Base-by-base conservation (phyloP, 2,888 invertebrate species). In the Labia minor region DNA sequence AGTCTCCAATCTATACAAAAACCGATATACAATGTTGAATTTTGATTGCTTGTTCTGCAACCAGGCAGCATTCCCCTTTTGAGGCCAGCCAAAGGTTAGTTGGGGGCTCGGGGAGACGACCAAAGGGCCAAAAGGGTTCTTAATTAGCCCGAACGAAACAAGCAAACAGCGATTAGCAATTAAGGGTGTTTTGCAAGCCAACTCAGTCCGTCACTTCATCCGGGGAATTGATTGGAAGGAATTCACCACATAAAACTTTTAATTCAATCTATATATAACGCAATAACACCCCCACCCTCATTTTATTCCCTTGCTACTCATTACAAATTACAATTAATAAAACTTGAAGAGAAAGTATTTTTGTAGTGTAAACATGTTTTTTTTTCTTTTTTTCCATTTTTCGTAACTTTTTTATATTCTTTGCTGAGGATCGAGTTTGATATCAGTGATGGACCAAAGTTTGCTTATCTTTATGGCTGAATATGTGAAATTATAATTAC, bases 101-200 rank as follows among this genome's bases (percentile, higher is more conserved):
- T 49, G 3, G 49, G 49, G 49, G 16, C 49, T 16, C n/a, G 16
- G 49, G 49, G 49, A 49, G 49, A 49, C 3, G 49, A 14, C 49
- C 49, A 49, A 49, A 16, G n/a, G 49, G 49, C n/a, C 49, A 49
- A 49, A 49, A 49, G 49, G 49, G 49, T 49, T 49, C 49, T 49
- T 49, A 49, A 49, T 49, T 49, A 49, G 49, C 49, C 49, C 49
- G 49, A 49, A 49, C 49, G 49, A 49, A 49, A 49, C 49, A 49
- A 14, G 49, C 49, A 49, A 49, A 49, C 49, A 49, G 49, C 49
- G 49, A 49, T 49, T 49, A 49, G 49, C 49, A 49, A 49, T 49
- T 49, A 49, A 49, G 49, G 49, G 49, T 49, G 49, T 16, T 49
- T 49, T 49, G 49, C 49, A 49, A 49, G 49, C 49, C 49, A 49